These are phyloP conservation scores for Sylvilagus floridanus DNA, from an alignment of 2,797 vertebrate species.

Conservation along the genomic window DNA sequence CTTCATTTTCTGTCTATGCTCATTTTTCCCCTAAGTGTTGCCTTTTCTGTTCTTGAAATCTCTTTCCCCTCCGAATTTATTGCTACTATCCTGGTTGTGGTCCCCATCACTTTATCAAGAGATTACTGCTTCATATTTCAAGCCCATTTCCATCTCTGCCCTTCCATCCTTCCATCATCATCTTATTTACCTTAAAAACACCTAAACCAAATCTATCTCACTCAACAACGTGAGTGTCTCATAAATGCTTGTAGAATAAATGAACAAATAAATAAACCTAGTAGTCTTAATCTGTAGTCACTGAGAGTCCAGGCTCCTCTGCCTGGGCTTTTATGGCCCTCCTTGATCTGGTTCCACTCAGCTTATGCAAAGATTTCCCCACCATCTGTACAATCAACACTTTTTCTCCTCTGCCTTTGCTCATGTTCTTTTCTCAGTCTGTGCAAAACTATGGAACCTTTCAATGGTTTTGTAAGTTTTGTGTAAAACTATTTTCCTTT, in stretches of 20 bases:
- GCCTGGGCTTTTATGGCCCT: background rate
- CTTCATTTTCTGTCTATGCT: background rate
- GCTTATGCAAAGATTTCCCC: background rate
- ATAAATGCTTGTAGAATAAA: background rate
- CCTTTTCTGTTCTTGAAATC: background rate
- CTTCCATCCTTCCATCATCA: background rate
- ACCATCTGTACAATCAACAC: background rate
- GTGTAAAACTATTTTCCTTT: background rate
- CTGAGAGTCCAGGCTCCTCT: background rate
- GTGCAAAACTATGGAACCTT: background rate
- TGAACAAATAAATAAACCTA: background rate
- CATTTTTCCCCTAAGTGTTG: background rate
- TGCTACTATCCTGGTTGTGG: background rate
- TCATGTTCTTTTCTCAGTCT: background rate
- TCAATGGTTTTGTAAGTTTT: background rate
- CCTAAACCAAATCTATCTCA: background rate
- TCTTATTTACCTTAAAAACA: conserved; percentile 19
- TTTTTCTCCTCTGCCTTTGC: background rate
- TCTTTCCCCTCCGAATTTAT: background rate
- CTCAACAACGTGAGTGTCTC: background rate
- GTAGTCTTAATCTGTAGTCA: background rate
- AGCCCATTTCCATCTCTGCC: background rate
- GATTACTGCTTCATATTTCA: background rate
- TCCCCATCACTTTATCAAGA: background rate
- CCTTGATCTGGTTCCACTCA: background rate